Conservation (phyloP, 1,140 invertebrate species). For the Eriocheir sinensis region DNA sequence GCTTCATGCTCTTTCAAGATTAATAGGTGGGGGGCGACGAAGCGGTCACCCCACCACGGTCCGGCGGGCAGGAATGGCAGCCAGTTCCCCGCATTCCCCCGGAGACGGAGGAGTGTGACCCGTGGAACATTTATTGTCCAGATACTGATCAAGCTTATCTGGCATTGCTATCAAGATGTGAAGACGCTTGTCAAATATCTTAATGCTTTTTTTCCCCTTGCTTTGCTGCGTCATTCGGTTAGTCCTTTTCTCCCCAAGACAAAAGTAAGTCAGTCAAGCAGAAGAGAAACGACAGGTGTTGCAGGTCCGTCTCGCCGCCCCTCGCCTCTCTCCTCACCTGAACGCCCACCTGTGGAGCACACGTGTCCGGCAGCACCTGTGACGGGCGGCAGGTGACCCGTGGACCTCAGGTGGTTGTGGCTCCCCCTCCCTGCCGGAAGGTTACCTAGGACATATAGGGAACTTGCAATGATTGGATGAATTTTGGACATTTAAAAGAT, state of each 20-base stretch:
- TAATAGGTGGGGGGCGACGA: slow-evolving; percentile 1
- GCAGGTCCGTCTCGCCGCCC: too few relatives aligned
- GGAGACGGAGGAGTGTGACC: neutral
- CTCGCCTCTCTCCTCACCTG: neutral
- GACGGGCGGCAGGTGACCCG: neutral
- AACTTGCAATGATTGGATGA: neutral
- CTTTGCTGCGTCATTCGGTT: neutral
- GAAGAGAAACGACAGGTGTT: neutral
- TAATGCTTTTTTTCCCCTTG: neutral
- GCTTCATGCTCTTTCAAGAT: neutral
- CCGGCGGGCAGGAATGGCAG: neutral
- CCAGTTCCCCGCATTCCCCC: neutral
- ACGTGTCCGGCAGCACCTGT: neutral
- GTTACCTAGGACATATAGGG: neutral
- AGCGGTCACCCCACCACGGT: neutral
- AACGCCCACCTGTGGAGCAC: neutral
- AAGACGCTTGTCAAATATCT: neutral
- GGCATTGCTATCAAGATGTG: neutral
- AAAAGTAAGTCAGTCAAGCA: neutral
- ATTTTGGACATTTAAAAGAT: too few relatives aligned
- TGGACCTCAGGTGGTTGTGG: neutral
- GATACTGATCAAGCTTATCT: neutral
- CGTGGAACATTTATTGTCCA: slow-evolving; percentile 24
- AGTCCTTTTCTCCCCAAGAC: too few relatives aligned
- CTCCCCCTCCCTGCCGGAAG: neutral